These are phyloP conservation scores for Dusona sp. DNA, from an alignment of 2,888 invertebrate species.

Conservation along the genomic window DNA sequence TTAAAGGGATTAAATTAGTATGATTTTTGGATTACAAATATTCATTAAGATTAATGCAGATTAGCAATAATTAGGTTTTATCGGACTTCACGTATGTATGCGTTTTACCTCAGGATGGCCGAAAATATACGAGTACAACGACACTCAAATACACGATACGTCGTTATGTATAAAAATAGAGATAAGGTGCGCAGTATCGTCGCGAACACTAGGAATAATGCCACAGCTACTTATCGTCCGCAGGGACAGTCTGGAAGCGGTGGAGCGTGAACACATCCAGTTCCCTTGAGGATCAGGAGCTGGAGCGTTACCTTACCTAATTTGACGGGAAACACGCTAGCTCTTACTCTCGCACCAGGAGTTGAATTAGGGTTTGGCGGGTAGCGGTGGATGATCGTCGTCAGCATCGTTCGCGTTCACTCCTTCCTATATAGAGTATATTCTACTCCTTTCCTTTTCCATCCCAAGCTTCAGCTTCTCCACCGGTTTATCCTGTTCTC, in stretches of 20 bases:
- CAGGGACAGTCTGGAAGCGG: conserved; percentile 48
- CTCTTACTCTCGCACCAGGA: conserved; percentile 60
- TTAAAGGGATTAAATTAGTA: no score
- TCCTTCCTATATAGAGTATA: conserved; percentile 11
- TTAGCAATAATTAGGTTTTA: no score
- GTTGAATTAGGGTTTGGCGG: conserved; percentile 59
- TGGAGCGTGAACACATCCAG: conserved; percentile 47
- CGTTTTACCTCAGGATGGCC: not conserved
- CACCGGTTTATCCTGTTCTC: not conserved
- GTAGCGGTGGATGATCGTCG: conserved; percentile 51
- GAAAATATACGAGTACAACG: not conserved
- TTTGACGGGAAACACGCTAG: conserved; percentile 71
- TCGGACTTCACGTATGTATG: not conserved
- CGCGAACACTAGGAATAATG: not conserved
- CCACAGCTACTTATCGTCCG: conserved; percentile 52
- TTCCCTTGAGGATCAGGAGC: conserved; percentile 61
- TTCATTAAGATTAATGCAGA: no score
- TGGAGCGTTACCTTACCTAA: conserved; percentile 65
- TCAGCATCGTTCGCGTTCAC: conserved; percentile 37
- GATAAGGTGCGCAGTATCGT: conserved; percentile 2
- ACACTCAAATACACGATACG: not conserved
- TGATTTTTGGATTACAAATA: no score
- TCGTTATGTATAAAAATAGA: not conserved
- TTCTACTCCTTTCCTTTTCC: conserved; percentile 25
- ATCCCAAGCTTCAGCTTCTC: conserved; percentile 1